Conservation (phyloP, 2,888 invertebrate genomes). For the Cosmia trapezina region DNA sequence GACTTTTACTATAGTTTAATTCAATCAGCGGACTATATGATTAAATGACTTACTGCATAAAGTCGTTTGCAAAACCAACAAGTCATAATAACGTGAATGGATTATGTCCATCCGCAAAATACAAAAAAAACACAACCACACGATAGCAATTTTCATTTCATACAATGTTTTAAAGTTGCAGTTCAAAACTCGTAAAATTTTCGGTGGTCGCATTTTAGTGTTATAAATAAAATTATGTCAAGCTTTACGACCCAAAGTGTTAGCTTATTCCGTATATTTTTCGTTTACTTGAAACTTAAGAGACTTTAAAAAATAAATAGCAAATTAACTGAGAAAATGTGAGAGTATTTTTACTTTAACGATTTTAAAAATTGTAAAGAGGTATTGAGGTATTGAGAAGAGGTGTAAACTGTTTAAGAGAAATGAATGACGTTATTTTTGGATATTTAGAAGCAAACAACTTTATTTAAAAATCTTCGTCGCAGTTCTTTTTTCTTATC, state of each 20-base stretch:
- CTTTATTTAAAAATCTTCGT: not conserved
- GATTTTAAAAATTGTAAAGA: slow-evolving; percentile 10
- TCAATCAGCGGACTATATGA: not conserved
- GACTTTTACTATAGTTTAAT: not conserved
- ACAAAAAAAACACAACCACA: slow-evolving; percentile 3
- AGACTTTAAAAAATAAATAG: slow-evolving; percentile 41
- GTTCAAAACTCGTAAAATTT: slow-evolving; percentile 50
- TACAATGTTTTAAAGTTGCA: not conserved
- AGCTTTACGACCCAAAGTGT: slow-evolving; percentile 52
- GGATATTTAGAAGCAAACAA: not conserved
- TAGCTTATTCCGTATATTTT: slow-evolving; percentile 46
- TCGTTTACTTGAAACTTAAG: slow-evolving; percentile 36
- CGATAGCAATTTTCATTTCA: slow-evolving; percentile 15
- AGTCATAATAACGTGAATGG: not conserved
- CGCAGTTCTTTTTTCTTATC: not conserved
- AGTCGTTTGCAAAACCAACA: not conserved
- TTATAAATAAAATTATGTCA: slow-evolving; percentile 56
- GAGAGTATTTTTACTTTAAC: slow-evolving; percentile 15
- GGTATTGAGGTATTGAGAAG: no score
- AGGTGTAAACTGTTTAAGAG: no score
- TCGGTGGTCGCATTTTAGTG: slow-evolving; percentile 43
- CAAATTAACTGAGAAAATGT: slow-evolving; percentile 23
- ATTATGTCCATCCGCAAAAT: not conserved
- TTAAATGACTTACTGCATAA: not conserved
- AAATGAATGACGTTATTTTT: not conserved